A percentile compares a stretch with the other conserved stretches of the same genome.
Evolutionary conservation across 2,113 vertebrate genomes (phyloP).

Genomic region (Tonatia bakeri): DNA sequence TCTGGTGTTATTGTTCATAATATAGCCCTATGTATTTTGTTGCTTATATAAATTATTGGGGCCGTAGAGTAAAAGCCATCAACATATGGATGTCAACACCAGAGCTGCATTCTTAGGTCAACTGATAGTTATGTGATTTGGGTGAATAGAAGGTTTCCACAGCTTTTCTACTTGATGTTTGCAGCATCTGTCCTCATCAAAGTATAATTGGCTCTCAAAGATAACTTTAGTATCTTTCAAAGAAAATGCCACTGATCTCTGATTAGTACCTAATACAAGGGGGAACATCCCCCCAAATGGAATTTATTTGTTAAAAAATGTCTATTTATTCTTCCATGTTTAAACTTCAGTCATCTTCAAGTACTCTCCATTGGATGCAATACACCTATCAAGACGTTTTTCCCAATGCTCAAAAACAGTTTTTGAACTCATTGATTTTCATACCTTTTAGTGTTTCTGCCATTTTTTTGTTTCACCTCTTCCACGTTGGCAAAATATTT

Average conservation of each 20-base stretch:
- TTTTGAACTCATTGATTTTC: no score
- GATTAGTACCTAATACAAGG: not conserved
- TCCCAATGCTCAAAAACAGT: no score
- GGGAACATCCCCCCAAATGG: no score
- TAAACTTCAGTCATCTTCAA: no score
- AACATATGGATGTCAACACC: not conserved
- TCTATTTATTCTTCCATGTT: no score
- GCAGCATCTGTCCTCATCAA: not conserved
- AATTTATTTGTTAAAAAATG: no score
- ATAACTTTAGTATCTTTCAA: not conserved
- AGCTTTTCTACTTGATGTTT: not conserved
- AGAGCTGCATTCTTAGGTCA: not conserved
- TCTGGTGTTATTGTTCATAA: not conserved
- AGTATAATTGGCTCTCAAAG: not conserved
- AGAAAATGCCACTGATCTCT: slow-evolving; percentile 2
- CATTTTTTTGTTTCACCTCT: no score
- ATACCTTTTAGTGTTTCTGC: no score
- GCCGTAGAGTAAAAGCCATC: not conserved
- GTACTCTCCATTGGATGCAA: no score
- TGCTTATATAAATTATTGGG: not conserved
- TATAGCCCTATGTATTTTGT: not conserved
- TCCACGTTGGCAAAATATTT: no score
- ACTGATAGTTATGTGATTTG: not conserved
- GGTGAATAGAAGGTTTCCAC: not conserved
- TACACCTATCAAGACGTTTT: no score